phyloP scores from a whole-genome alignment of 2,888 invertebrate species.

The Chrysotoxum bicinctum region DNA sequence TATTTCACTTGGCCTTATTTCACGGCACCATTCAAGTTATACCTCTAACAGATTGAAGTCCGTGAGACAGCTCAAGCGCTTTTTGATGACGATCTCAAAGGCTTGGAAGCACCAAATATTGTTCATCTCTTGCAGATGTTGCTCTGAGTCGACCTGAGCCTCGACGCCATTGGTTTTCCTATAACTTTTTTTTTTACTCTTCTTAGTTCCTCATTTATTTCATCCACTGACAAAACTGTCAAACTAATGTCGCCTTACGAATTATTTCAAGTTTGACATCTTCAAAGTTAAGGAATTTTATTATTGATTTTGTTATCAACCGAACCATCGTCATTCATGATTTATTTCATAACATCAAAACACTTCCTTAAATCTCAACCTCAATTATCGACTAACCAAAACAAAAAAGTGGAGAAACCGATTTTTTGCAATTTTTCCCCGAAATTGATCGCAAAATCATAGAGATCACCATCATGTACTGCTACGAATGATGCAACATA shows the following conservation, averaged over 20 bases:
- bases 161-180: too few relatives aligned
- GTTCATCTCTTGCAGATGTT: too few relatives aligned
- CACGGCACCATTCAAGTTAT: too few relatives aligned
- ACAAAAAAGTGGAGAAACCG: conserved; percentile 2
- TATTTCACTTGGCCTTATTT: too few relatives aligned
- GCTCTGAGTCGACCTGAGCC: too few relatives aligned
- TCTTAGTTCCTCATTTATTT: too few relatives aligned
- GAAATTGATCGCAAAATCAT: conserved; percentile 47
- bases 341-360: conserved; percentile 25
- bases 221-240: too few relatives aligned
- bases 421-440: conserved; percentile 41
- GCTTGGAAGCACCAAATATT: too few relatives aligned
- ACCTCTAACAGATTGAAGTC: too few relatives aligned
- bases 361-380: conserved; percentile 41
- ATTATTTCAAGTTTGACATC: not conserved
- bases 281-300: not conserved
- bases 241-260: not conserved
- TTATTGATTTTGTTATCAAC: not conserved
- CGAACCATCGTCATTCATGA: conserved; percentile 9
- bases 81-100: too few relatives aligned
- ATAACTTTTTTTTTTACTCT: too few relatives aligned
- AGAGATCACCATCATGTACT: conserved; percentile 45
- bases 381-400: conserved; percentile 22
- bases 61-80: too few relatives aligned
- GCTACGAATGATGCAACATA: conserved; percentile 39